Evolutionary conservation across 2,888 invertebrate species (phyloP).

Genomic region (Agriopis leucophaearia): DNA sequence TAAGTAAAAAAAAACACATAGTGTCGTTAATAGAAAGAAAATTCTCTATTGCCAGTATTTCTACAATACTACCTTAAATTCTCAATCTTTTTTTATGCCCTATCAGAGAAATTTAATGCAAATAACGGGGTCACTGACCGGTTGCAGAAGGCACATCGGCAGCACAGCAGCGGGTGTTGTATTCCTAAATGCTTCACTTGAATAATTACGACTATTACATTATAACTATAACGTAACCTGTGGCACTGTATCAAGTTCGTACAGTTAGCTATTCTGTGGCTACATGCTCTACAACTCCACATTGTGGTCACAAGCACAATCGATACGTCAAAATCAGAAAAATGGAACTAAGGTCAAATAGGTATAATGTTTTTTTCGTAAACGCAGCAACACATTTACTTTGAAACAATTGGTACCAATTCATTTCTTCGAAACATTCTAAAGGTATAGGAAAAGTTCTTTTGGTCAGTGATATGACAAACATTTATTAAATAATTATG

Average conservation of each 20-base stretch:
- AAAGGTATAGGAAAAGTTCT: not conserved
- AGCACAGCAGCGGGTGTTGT: slow-evolving; percentile 22
- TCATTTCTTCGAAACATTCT: not conserved
- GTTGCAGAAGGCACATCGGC: slow-evolving; percentile 26
- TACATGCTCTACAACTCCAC: slow-evolving; percentile 18
- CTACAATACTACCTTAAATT: too few relatives aligned
- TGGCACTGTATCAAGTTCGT: slow-evolving; percentile 9
- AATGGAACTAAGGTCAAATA: not conserved
- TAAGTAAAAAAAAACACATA: too few relatives aligned
- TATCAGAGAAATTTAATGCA: slow-evolving; percentile 32
- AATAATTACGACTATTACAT: slow-evolving; percentile 47
- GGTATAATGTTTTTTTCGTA: too few relatives aligned
- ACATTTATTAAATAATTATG: not conserved
- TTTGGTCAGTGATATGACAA: not conserved
- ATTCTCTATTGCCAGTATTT: too few relatives aligned
- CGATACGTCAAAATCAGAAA: not conserved
- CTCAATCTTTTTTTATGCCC: not conserved
- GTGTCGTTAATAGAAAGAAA: too few relatives aligned
- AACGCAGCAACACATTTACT: not conserved
- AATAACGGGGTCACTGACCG: slow-evolving; percentile 49
- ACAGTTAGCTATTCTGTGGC: slow-evolving; percentile 22
- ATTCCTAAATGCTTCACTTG: slow-evolving; percentile 47
- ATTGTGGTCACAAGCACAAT: slow-evolving; percentile 11
- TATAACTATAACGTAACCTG: slow-evolving; percentile 18
- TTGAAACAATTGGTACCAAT: not conserved